Percentiles rank a stretch among this genome's conserved stretches.
Conservation (phyloP, 2,113 vertebrate species). For the Nansenia antarctica region DNA sequence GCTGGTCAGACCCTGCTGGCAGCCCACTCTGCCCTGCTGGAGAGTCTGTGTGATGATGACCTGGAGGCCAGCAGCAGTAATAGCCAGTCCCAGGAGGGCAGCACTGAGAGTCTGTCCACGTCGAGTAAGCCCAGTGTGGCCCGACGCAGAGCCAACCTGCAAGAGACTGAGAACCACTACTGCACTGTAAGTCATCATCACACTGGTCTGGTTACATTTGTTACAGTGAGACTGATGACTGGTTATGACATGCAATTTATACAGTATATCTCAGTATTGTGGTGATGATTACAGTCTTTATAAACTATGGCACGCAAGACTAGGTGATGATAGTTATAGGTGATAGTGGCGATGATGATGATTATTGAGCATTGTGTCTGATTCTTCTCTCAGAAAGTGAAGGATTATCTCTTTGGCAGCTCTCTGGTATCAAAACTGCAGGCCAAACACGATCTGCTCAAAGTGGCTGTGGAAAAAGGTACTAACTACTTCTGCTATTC, state of each 20-base stretch:
- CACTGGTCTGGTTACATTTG: not conserved
- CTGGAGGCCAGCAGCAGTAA: constrained; percentile 64
- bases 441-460: constrained; percentile 81
- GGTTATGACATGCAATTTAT: no score
- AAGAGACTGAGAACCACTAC: constrained; percentile 82
- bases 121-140: constrained; percentile 55
- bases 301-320: not conserved
- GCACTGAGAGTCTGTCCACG: constrained; percentile 61
- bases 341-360: not conserved
- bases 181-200: constrained; percentile 68
- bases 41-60: constrained; percentile 73
- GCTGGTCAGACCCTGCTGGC: constrained; percentile 71
- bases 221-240: not conserved
- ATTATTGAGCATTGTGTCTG: not conserved
- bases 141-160: constrained; percentile 76
- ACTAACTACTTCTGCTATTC: constrained; percentile 39
- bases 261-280: no score
- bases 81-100: constrained; percentile 68
- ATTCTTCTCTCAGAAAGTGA: constrained; percentile 74
- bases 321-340: not conserved
- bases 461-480: constrained; percentile 87
- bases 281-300: no score
- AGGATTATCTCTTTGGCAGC: constrained; percentile 74
- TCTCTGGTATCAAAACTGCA: constrained; percentile 79
- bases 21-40: constrained; percentile 72